Base-by-base conservation (phyloP, 2,797 vertebrate species). In the Margarornis squamiger region DNA sequence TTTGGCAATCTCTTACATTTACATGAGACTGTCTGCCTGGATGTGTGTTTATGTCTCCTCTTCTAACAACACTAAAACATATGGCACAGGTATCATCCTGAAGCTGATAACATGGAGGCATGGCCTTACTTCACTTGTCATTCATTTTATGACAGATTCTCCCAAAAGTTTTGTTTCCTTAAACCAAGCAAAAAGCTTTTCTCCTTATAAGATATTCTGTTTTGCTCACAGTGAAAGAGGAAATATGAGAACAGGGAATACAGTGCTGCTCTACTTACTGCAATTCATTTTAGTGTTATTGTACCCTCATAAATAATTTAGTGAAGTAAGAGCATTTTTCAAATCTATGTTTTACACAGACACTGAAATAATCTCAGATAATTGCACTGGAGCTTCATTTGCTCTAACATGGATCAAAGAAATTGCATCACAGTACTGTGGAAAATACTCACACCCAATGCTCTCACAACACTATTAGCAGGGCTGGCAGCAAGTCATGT, bases 251-350 rank as follows among this genome's bases (percentile, higher is more conserved):
- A 88, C 51, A 83, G 20, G 17, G 45, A 61, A 77, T 55, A n/a
- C 19, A 66, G 66, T 43, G 43, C 48, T 94, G 66, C 46, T 83
- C 12, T 63, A 41, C 62, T 75, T 84, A 88, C 4, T 74, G 72
- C 12, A 84, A 22, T 38, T 92, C 18, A 30, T 84, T 72, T 86
- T 52, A 78, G 57, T 73, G 58, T 66, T 79, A 41, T 10, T 68
- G n/a, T 92, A 78, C 36, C 58, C 30, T 30, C 71, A 76, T 67
- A 80, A 95, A 94, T 92, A 81, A 94, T 90, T 90, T 38, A 95
- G 43, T 34, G n/a, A 82, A 82, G 41, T 72, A 73, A 71, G 54
- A 92, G 38, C 15, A 2, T 77, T 95, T 88, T 88, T 90, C 68
- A 88, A 75, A 91, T 86, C 48, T 90, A 0, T 85, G 61, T 83